These are phyloP conservation scores for Pipistrellus kuhlii DNA, from an alignment of 2,797 vertebrate species.

Conservation along the genomic window DNA sequence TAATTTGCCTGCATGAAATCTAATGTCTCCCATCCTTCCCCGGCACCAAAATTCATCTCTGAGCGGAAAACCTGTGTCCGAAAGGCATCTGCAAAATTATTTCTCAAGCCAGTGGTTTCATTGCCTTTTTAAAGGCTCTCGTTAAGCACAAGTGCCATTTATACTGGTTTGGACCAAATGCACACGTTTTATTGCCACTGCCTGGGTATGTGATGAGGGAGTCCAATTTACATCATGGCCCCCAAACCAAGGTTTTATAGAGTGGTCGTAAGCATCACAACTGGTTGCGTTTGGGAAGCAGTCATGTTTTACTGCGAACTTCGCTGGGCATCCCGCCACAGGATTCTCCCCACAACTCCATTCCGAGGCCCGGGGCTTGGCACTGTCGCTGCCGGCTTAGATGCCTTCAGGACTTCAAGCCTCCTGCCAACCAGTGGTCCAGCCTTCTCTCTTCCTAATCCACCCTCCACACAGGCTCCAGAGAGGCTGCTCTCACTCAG, in stretches of 20 bases:
- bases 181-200: not conserved
- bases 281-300: not conserved
- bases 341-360: rapidly evolving
- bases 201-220: not conserved
- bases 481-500: not conserved
- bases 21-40: not conserved
- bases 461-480: not conserved
- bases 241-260: constrained; percentile 11
- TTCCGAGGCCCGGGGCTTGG: not conserved
- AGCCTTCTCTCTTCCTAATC: not conserved
- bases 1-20: not conserved
- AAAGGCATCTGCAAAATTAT: constrained; percentile 61
- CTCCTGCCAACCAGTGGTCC: not conserved
- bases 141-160: not conserved
- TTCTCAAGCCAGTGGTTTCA: constrained; percentile 53
- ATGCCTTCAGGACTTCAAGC: not conserved
- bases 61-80: not conserved
- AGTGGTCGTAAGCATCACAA: not conserved
- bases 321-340: not conserved
- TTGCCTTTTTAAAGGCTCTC: constrained; percentile 21
- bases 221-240: not conserved
- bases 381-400: not conserved
- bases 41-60: not conserved
- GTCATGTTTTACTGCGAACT: not conserved
- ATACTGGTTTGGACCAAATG: not conserved